These are phyloP conservation scores for Bombus turneri DNA, from an alignment of 1,140 invertebrate species.

Conservation along the genomic window DNA sequence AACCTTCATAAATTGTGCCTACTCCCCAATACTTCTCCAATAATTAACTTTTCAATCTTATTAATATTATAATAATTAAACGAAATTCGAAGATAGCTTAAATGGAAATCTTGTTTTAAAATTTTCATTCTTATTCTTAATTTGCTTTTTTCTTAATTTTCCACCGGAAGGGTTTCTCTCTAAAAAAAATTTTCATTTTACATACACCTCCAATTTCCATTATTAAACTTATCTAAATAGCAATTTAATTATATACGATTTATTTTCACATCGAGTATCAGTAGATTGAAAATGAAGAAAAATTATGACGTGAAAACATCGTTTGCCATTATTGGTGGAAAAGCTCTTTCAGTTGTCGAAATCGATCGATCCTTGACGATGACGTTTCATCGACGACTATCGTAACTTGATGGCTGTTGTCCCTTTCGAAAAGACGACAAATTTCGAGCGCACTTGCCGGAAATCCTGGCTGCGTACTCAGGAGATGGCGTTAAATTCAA, in stretches of 20 bases:
- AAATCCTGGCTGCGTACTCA: slow-evolving; percentile 70
- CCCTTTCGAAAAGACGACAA: slow-evolving; percentile 36
- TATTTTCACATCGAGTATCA: neutral
- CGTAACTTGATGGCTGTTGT: slow-evolving; percentile 47
- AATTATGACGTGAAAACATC: neutral
- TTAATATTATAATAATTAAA: neutral
- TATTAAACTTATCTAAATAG: neutral
- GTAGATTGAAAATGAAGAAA: neutral
- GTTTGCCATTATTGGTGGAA: too few relatives aligned
- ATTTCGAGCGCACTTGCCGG: slow-evolving; percentile 69
- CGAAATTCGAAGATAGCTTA: neutral
- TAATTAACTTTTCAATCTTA: neutral
- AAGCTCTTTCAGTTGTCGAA: neutral
- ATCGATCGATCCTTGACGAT: slow-evolving; percentile 58
- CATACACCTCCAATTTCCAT: neutral
- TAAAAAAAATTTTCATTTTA: neutral
- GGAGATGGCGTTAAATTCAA: slow-evolving; percentile 80
- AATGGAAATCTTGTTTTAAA: too few relatives aligned
- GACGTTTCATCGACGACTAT: slow-evolving; percentile 58
- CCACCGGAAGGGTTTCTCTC: too few relatives aligned
- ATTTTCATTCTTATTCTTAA: neutral
- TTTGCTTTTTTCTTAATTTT: neutral
- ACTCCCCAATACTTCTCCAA: too few relatives aligned
- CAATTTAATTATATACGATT: neutral
- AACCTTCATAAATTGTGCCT: neutral